A percentile compares a stretch with the other conserved stretches of the same genome.
Evolutionary conservation across 2,113 vertebrate genomes (phyloP).

Genomic region (Tonatia bakeri): DNA sequence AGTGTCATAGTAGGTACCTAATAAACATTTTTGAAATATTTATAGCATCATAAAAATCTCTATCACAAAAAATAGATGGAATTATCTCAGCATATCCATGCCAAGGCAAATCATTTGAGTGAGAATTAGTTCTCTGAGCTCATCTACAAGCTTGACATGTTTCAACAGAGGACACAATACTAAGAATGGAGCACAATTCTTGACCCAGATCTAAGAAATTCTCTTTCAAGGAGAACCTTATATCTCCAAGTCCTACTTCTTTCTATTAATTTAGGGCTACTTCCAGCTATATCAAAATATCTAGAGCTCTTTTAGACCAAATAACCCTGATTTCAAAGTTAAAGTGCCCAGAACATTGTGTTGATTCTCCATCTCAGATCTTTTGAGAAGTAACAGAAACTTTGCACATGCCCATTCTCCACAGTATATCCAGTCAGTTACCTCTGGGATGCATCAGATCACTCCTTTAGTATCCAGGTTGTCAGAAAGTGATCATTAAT

Average conservation of each 20-base stretch:
- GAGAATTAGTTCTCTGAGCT: constrained; percentile 6
- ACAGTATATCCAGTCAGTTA: neutral
- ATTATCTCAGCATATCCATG: constrained; percentile 4
- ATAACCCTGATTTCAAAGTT: neutral
- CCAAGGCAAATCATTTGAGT: constrained; percentile 35
- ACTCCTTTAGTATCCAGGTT: neutral
- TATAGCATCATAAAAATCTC: neutral
- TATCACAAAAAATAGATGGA: neutral
- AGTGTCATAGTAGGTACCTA: neutral
- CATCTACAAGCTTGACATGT: constrained; percentile 1
- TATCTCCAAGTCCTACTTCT: neutral
- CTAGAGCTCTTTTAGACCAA: constrained; percentile 4
- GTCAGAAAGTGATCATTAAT: constrained; percentile 4
- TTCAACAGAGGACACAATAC: neutral
- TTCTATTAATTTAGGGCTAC: constrained; percentile 22
- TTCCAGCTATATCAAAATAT: neutral
- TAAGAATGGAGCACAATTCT: constrained; percentile 19
- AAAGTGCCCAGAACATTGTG: neutral
- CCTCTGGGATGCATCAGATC: neutral
- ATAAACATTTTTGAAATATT: constrained; percentile 1
- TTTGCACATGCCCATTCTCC: neutral
- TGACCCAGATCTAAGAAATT: constrained; percentile 17
- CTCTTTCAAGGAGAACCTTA: neutral
- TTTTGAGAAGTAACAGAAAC: constrained; percentile 32
- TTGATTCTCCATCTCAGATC: constrained; percentile 8